Evolutionary conservation across 2,888 invertebrate genomes (phyloP).

Genomic region (Xanthia togata): DNA sequence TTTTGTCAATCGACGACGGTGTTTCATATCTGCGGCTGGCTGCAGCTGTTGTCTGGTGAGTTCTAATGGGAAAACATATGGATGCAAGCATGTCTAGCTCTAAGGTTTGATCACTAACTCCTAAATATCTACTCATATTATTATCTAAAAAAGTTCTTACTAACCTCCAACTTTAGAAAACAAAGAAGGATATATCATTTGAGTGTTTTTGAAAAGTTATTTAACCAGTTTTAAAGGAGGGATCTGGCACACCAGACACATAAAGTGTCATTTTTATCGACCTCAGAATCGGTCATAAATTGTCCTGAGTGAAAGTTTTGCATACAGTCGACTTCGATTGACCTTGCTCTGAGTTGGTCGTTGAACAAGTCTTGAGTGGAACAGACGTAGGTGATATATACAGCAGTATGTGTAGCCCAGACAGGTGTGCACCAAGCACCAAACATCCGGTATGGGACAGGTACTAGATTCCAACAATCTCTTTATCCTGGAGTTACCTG

Average conservation of each 20-base stretch:
- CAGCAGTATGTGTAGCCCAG: slow-evolving; percentile 39
- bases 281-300: slow-evolving; percentile 49
- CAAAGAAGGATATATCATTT: slow-evolving; percentile 20
- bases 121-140: background rate
- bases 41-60: slow-evolving; percentile 98
- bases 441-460: slow-evolving; percentile 72
- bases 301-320: slow-evolving; percentile 74
- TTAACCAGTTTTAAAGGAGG: slow-evolving; percentile 32
- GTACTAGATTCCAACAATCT: slow-evolving; percentile 63
- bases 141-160: slow-evolving; percentile 19
- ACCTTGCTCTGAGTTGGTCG: slow-evolving; percentile 71
- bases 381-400: slow-evolving; percentile 54
- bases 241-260: slow-evolving; percentile 40
- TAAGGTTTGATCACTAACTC: background rate
- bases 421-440: slow-evolving; percentile 64
- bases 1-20: slow-evolving; percentile 98
- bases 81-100: background rate
- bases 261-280: slow-evolving; percentile 39
- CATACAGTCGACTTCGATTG: slow-evolving; percentile 67
- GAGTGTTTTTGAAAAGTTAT: background rate
- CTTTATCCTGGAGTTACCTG: slow-evolving; percentile 55
- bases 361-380: slow-evolving; percentile 68
- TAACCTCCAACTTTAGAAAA: slow-evolving; percentile 5
- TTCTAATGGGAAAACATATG: slow-evolving; percentile 50
- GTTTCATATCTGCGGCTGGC: slow-evolving; percentile 98